Conservation (phyloP, 2,888 invertebrate genomes). For the Spodoptera exigua region DNA sequence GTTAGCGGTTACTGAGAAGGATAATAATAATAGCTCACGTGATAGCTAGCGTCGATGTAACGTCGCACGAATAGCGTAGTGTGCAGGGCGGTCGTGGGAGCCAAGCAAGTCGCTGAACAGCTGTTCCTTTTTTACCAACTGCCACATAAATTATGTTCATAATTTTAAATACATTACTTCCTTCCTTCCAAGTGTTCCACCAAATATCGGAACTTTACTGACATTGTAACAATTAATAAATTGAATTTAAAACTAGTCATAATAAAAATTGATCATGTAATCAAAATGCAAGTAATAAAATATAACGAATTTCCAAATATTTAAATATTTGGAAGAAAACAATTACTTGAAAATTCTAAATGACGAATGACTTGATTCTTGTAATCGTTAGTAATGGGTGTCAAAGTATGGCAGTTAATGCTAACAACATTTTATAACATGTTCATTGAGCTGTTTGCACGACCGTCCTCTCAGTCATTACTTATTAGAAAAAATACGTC, state of each 20-base stretch:
- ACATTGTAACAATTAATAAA: slow-evolving; percentile 3
- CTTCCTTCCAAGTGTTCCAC: slow-evolving; percentile 17
- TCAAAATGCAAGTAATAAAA: too few relatives aligned
- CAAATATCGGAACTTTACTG: slow-evolving; percentile 12
- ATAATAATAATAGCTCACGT: slow-evolving; percentile 43
- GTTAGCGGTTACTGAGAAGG: slow-evolving; percentile 49
- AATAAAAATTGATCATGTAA: neutral
- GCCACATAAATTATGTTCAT: slow-evolving; percentile 27
- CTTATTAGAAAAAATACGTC: slow-evolving; percentile 15
- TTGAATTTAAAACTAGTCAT: slow-evolving; percentile 12
- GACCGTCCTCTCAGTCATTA: neutral
- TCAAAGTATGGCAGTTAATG: too few relatives aligned
- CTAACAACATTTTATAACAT: too few relatives aligned
- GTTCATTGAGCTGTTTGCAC: too few relatives aligned
- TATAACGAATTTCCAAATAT: too few relatives aligned
- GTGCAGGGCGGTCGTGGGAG: slow-evolving; percentile 41
- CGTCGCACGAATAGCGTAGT: slow-evolving; percentile 13
- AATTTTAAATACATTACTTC: slow-evolving; percentile 36
- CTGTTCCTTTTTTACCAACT: neutral
- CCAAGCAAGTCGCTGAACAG: slow-evolving; percentile 7
- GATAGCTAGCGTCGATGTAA: slow-evolving; percentile 9
- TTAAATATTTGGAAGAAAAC: too few relatives aligned
- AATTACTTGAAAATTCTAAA: too few relatives aligned
- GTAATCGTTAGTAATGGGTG: too few relatives aligned
- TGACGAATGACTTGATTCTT: too few relatives aligned